A percentile compares a stretch with the other conserved stretches of the same genome.
These are phyloP conservation scores for Crenuchus spilurus DNA, from an alignment of 2,797 vertebrate species.

Conservation along the genomic window DNA sequence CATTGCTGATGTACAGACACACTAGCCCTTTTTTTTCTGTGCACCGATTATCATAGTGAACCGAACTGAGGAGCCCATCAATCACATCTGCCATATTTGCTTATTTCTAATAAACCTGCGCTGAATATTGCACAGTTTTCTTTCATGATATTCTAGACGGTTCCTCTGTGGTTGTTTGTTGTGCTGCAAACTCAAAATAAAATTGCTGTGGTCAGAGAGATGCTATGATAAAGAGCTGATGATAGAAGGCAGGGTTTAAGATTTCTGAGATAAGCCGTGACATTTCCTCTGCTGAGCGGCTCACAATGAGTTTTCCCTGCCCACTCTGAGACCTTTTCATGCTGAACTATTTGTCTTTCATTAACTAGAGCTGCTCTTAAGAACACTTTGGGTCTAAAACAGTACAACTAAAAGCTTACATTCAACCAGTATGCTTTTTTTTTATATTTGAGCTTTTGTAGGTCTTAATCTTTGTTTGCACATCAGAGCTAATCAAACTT, in stretches of 20 bases:
- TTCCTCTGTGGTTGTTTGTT: conserved; percentile 39
- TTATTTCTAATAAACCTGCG: conserved; percentile 40
- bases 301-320: conserved; percentile 8
- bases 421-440: background rate
- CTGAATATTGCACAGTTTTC: conserved; percentile 6
- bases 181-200: conserved; percentile 32
- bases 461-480: no score
- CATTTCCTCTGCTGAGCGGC: conserved; percentile 24
- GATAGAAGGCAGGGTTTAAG: conserved; percentile 42
- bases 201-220: conserved; percentile 35
- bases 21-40: conserved; percentile 20
- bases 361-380: conserved; percentile 7
- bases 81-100: conserved; percentile 46
- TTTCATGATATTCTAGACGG: conserved; percentile 5
- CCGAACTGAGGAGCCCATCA: conserved; percentile 36
- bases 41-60: conserved; percentile 20
- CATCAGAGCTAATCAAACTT: no score
- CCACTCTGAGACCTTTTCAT: background rate
- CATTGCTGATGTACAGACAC: conserved; percentile 42
- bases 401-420: background rate
- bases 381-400: background rate
- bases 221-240: conserved; percentile 38
- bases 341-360: background rate
- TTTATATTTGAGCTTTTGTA: no score
- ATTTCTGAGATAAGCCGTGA: conserved; percentile 47